phyloP scores from a whole-genome alignment of 1,140 invertebrate species.

The Hirudo medicinalis region DNA sequence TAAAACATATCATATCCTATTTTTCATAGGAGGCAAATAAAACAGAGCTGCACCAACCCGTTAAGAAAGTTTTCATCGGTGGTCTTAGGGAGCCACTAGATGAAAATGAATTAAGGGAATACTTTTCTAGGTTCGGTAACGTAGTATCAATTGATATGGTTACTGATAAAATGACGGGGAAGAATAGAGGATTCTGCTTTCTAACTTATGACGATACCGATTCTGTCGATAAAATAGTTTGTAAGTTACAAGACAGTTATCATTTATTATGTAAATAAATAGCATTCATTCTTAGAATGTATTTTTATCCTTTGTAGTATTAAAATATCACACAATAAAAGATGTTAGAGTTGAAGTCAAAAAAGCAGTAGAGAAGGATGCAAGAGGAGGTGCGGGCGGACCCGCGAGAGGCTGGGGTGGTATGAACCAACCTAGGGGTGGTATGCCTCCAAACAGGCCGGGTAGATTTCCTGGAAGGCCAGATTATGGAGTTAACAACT shows the following conservation, averaged over 20 bases:
- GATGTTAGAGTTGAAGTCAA: slow-evolving; percentile 21
- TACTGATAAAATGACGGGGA: slow-evolving; percentile 25
- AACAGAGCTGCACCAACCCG: slow-evolving; percentile 77
- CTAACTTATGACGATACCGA: slow-evolving; percentile 28
- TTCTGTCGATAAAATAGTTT: slow-evolving; percentile 26
- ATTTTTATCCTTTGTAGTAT: slow-evolving; percentile 11
- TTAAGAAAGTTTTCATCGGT: slow-evolving; percentile 87
- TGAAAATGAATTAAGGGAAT: slow-evolving; percentile 22
- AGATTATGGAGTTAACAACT: too few relatives aligned
- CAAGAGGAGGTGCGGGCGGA: not conserved
- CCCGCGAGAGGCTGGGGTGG: slow-evolving; percentile 4
- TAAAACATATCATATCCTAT: slow-evolving; percentile 10
- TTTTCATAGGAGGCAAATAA: slow-evolving; percentile 62
- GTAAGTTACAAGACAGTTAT: slow-evolving; percentile 16
- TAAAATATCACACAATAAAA: slow-evolving; percentile 21
- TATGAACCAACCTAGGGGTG: too few relatives aligned
- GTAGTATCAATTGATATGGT: slow-evolving; percentile 25
- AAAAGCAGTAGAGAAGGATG: slow-evolving; percentile 19
- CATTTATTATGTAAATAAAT: not conserved
- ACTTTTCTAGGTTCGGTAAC: slow-evolving; percentile 27
- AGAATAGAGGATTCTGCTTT: slow-evolving; percentile 27
- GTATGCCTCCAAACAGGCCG: too few relatives aligned
- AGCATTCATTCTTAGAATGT: not conserved
- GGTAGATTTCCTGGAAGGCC: too few relatives aligned
- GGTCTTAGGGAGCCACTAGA: slow-evolving; percentile 47